Base-by-base conservation (phyloP, 2,113 vertebrate genomes). In the Esox niger region DNA sequence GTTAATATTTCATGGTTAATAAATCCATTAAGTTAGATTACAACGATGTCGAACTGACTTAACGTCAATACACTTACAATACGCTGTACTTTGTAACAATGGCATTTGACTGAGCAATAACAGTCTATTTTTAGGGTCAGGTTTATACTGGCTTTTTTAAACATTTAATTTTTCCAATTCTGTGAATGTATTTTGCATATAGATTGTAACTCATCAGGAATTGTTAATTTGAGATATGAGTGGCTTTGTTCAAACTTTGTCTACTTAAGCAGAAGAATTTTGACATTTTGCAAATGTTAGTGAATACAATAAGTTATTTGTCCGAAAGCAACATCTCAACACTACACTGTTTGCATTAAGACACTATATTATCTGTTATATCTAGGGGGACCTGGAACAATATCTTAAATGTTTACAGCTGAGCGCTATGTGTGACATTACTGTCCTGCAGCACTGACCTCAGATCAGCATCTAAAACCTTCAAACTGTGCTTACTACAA, bases 151-250 rank as follows among this genome's bases (percentile, higher is more conserved):
- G 31, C 17, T 61, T n/a, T 21, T 35, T 57, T 52, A 32, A 76
- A 66, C 62, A n/a, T 58, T 68, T 63, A n/a, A 64, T 59, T 78
- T 75, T 64, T 72, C 65, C 3, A n/a, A 73, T 61, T 20, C 25
- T 32, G 26, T 77, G 81, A 86, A 86, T 86, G 82, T 82, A 79
- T 79, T 80, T 83, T 59, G 64, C 59, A 26, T 57, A 27, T 75
- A 71, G 58, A 64, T 60, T 75, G 57, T 62, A 70, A 27, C 66
- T 60, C 35, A 47, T 49, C 27, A 29, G 29, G n/a, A 74, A 67
- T 81, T 82, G 56, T 84, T 10, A 73, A 82, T 27, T 77, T 72
- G 68, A 78, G 25, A 78, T 68, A 49, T 69, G 1, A 68, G 11
- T 64, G 29, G 71, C 59, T 77, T 85, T 75, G 56, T 62, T 33